Evolutionary conservation across 1,140 invertebrate species (phyloP), one percentile per base, ranked within the genome.

Genomic region (Hyposmocoma kahamanoa): DNA sequence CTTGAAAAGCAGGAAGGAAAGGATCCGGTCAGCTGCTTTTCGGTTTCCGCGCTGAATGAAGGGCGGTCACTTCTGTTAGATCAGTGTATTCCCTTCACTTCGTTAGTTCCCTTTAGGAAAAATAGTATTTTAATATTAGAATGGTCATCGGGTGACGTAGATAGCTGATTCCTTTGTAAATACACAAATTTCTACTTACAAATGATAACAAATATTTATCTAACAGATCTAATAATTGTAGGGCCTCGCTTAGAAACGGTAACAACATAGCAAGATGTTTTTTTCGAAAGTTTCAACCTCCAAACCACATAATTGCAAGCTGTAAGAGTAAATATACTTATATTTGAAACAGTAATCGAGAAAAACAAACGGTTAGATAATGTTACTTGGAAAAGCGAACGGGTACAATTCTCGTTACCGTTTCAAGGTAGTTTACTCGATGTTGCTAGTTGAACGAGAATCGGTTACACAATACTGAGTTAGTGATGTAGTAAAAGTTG

Each of bases 341-440:
- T 17, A 17, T 36, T 36, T 17, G 6, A 17, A 15, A 36, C 32
- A 17, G n/a, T n/a, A n/a, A 17, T 47, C 51, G 47, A 56, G 56
- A 69, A 69, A 61, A 66, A 64, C 59, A 64, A 58, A 63, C 50
- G 18, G 60, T 67, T 64, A 69, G 61, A 70, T 62, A 59, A 64
- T 52, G 47, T 50, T 71, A 53, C 59, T 63, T 56, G 60, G 63
- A 75, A 72, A 72, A 76, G 70, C 72, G 73, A 82, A 60, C 64
- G 75, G 72, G 60, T 64, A 69, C 63, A 62, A 71, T 74, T 77
- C 73, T 72, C 62, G 72, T 68, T 62, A 62, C 62, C 55, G 64
- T 76, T 77, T 79, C 81, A 84, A 84, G 81, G 81, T 69, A 68
- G 72, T 84, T 81, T 53, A 76, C 66, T 82, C 58, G 56, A 61